These are phyloP conservation scores for Centropus bengalensis DNA, from an alignment of 2,113 vertebrate species.

Conservation along the genomic window DNA sequence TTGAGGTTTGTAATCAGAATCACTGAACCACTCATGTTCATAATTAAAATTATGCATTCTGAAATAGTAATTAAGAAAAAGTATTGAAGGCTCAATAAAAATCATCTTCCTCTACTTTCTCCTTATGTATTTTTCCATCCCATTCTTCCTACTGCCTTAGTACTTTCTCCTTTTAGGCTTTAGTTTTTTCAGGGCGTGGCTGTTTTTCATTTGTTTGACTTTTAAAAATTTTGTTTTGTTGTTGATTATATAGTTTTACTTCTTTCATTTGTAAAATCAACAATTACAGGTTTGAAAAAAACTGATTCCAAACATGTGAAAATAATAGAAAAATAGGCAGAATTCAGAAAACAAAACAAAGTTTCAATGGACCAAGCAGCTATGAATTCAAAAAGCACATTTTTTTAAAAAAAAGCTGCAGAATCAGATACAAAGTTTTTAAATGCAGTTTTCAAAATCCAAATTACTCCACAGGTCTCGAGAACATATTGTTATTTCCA, in stretches of 20 bases:
- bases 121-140: not conserved
- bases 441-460: not conserved
- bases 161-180: not conserved
- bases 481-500: not conserved
- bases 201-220: accelerated
- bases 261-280: not conserved
- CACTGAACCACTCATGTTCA: not conserved
- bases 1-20: not conserved
- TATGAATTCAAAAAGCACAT: not conserved
- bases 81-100: not conserved
- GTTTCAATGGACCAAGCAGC: not conserved
- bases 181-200: not conserved
- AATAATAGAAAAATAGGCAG: not conserved
- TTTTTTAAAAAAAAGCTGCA: not conserved
- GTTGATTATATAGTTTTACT: not conserved
- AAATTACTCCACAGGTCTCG: not conserved
- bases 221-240: not conserved
- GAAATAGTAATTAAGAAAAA: not conserved
- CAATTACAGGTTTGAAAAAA: not conserved
- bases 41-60: not conserved
- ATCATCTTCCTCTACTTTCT: not conserved
- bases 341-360: not conserved
- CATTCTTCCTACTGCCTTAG: not conserved
- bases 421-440: not conserved
- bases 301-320: not conserved